Conservation (phyloP, 1,140 invertebrate genomes). For the Eufriesea mexicana region DNA sequence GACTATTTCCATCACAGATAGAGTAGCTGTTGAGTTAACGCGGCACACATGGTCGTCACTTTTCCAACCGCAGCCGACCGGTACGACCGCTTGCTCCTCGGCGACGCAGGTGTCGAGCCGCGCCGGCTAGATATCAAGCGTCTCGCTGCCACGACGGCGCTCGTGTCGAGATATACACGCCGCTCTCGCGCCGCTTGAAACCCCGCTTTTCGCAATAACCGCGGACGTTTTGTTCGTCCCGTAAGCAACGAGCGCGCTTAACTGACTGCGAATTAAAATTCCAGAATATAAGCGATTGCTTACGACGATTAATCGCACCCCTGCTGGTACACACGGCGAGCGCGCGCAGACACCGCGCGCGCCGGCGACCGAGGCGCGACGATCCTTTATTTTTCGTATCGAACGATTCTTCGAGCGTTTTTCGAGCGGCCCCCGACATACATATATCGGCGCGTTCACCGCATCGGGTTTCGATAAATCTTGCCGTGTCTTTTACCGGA, state of each 20-base stretch:
- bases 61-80: constrained; percentile 43
- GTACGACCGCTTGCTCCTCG: constrained; percentile 53
- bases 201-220: constrained; percentile 57
- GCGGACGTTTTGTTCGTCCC: constrained; percentile 64
- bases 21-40: constrained; percentile 11
- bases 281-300: constrained; percentile 72
- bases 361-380: constrained; percentile 33
- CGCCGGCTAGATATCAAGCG: constrained; percentile 32
- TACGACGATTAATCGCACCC: constrained; percentile 74
- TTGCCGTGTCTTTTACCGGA: constrained; percentile 56
- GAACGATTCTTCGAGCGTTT: constrained; percentile 63
- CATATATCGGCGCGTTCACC: constrained; percentile 59
- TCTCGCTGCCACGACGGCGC: constrained; percentile 2
- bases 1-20: background rate
- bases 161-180: constrained; percentile 14
- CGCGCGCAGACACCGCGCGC: constrained; percentile 11
- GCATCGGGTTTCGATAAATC: constrained; percentile 69
- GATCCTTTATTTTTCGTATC: constrained; percentile 67
- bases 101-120: constrained; percentile 46
- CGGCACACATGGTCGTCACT: constrained; percentile 39
- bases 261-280: constrained; percentile 72
- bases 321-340: constrained; percentile 61
- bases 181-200: constrained; percentile 56
- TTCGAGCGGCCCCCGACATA: constrained; percentile 58
- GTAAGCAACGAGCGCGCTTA: constrained; percentile 63